These are phyloP conservation scores for Pandemis cinnamomeana DNA, from an alignment of 2,888 invertebrate species.

Conservation along the genomic window DNA sequence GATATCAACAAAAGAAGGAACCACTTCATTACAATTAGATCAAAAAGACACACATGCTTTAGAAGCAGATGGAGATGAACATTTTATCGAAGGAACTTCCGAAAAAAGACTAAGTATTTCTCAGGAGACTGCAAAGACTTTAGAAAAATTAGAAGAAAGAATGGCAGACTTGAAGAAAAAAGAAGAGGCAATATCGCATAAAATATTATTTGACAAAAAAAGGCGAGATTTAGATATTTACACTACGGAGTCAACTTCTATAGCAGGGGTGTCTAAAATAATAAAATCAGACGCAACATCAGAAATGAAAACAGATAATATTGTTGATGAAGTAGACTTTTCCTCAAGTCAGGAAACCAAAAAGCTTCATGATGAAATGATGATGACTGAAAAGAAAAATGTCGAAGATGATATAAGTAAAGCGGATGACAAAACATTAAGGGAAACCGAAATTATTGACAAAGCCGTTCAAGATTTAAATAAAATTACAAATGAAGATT, in stretches of 20 bases:
- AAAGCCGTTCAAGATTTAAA: no score
- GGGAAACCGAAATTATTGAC: not conserved
- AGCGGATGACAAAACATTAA: not conserved
- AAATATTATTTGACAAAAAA: conserved; percentile 38
- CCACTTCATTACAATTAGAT: not conserved
- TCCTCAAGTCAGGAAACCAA: conserved; percentile 18
- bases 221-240: conserved; percentile 8
- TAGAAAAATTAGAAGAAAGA: conserved; percentile 79
- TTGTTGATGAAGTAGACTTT: conserved; percentile 26
- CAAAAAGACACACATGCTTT: conserved; percentile 3
- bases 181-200: conserved; percentile 54
- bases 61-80: not conserved
- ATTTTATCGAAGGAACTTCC: conserved; percentile 37
- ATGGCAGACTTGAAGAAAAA: conserved; percentile 69
- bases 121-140: conserved; percentile 72
- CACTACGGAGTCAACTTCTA: conserved; percentile 5
- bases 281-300: not conserved
- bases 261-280: not conserved
- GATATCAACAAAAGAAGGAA: not conserved
- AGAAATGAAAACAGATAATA: not conserved
- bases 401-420: not conserved
- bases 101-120: conserved; percentile 61
- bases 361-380: conserved; percentile 25
- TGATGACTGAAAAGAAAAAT: conserved; percentile 11
- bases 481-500: not conserved